Conservation (phyloP, 2,113 vertebrate genomes). For the Eleginops maclovinus region DNA sequence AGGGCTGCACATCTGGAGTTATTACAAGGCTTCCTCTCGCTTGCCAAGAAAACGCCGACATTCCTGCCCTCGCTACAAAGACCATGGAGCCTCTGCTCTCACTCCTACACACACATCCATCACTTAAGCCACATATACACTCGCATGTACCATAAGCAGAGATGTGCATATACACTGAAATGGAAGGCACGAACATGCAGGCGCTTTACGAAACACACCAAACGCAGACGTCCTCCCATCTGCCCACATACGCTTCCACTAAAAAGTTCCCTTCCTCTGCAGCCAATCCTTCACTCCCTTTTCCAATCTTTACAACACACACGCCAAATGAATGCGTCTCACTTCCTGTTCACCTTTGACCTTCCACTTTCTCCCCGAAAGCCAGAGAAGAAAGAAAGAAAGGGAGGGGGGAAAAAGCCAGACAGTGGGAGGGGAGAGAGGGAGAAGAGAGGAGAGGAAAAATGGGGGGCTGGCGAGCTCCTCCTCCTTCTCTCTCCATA, state of each 20-base stretch:
- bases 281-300: conserved; percentile 43
- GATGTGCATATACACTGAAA: conserved; percentile 10
- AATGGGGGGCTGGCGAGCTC: conserved; percentile 82
- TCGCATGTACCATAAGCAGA: conserved; percentile 32
- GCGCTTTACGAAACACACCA: conserved; percentile 20
- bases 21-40: conserved; percentile 84
- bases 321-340: conserved; percentile 82
- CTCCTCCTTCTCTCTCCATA: conserved; percentile 81
- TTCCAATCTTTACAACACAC: conserved; percentile 70
- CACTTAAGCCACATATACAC: conserved; percentile 68
- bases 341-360: conserved; percentile 93
- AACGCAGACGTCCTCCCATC: conserved; percentile 52
- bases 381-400: conserved; percentile 50
- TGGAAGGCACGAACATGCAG: conserved; percentile 13
- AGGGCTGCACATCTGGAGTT: conserved; percentile 96
- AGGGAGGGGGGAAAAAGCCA: conserved; percentile 34
- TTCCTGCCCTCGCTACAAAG: conserved; percentile 89
- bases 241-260: conserved; percentile 57
- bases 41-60: conserved; percentile 88
- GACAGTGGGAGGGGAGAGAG: conserved; percentile 67
- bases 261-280: conserved; percentile 55
- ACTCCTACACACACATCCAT: conserved; percentile 76
- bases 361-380: conserved; percentile 86
- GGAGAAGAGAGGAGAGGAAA: conserved; percentile 69
- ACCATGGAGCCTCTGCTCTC: conserved; percentile 84